A percentile compares a stretch with the other conserved stretches of the same genome.
These are phyloP conservation scores for Labroides dimidiatus DNA, from an alignment of 2,797 vertebrate genomes.

Conservation along the genomic window DNA sequence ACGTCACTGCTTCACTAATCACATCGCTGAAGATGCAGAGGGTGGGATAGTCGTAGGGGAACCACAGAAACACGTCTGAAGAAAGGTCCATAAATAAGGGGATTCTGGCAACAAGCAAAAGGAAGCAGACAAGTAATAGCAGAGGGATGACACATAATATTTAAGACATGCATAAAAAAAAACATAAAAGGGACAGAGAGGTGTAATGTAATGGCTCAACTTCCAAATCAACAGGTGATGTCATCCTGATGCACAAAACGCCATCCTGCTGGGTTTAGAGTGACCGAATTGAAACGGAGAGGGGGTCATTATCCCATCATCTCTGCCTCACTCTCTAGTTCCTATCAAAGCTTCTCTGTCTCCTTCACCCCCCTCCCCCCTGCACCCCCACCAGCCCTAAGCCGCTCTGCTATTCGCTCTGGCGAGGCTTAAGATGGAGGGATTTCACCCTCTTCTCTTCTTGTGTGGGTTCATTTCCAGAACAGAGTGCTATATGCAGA, in stretches of 20 bases:
- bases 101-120: slow-evolving; percentile 20
- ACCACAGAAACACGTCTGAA: slow-evolving; percentile 22
- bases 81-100: slow-evolving; percentile 7
- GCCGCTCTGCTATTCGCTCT: slow-evolving; percentile 69
- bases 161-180: slow-evolving; percentile 25
- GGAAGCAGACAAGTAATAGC: slow-evolving; percentile 44
- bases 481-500: slow-evolving; percentile 35
- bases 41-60: not conserved
- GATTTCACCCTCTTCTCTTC: slow-evolving; percentile 62
- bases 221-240: slow-evolving; percentile 75
- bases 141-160: slow-evolving; percentile 34
- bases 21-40: slow-evolving; percentile 6
- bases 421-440: slow-evolving; percentile 67
- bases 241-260: slow-evolving; percentile 56
- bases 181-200: not conserved
- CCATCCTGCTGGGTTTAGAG: slow-evolving; percentile 46
- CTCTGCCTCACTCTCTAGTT: slow-evolving; percentile 42
- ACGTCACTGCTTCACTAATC: slow-evolving; percentile 36
- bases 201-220: slow-evolving; percentile 23
- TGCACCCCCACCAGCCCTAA: slow-evolving; percentile 37
- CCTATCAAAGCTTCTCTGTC: slow-evolving; percentile 50
- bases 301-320: slow-evolving; percentile 61
- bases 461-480: slow-evolving; percentile 66
- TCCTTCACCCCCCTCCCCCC: slow-evolving; percentile 15
- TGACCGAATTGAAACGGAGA: slow-evolving; percentile 23